These are phyloP conservation scores for Andrena fulva DNA, from an alignment of 2,888 invertebrate genomes.

Conservation along the genomic window DNA sequence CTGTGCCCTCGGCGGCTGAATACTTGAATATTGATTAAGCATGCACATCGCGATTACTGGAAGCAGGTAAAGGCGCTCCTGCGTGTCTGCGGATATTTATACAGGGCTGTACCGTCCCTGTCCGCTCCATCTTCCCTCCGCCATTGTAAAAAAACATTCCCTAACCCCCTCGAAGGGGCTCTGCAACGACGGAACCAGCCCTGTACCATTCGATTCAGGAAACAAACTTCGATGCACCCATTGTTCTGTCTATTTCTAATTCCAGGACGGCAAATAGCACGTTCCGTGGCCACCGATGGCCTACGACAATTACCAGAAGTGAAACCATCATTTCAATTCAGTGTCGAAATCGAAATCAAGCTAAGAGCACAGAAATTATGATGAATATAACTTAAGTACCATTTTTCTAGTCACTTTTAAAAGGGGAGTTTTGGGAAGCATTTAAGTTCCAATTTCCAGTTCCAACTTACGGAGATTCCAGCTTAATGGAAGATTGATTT, in stretches of 20 bases:
- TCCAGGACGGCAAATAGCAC: too few relatives aligned
- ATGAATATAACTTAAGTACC: too few relatives aligned
- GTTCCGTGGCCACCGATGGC: too few relatives aligned
- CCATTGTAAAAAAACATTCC: background rate
- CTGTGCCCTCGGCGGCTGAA: slow-evolving; percentile 62
- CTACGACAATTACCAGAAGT: too few relatives aligned
- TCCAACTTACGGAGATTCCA: background rate
- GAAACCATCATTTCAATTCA: too few relatives aligned
- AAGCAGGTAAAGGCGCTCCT: slow-evolving; percentile 65
- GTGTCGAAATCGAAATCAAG: too few relatives aligned
- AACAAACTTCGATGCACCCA: slow-evolving; percentile 33
- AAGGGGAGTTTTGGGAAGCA: background rate
- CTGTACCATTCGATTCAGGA: slow-evolving; percentile 46
- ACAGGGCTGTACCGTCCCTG: slow-evolving; percentile 34
- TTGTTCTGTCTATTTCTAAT: slow-evolving; percentile 28
- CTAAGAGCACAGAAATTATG: too few relatives aligned
- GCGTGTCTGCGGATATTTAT: slow-evolving; percentile 76
- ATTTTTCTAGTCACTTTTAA: too few relatives aligned
- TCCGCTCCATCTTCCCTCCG: background rate
- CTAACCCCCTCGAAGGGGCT: slow-evolving; percentile 2
- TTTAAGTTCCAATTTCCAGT: background rate
- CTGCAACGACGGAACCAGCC: slow-evolving; percentile 5
- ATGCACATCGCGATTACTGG: slow-evolving; percentile 75
- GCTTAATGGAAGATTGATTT: too few relatives aligned
- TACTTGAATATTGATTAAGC: slow-evolving; percentile 80